Conservation (phyloP, 2,113 vertebrate genomes). For the Megaceryle maxima region DNA sequence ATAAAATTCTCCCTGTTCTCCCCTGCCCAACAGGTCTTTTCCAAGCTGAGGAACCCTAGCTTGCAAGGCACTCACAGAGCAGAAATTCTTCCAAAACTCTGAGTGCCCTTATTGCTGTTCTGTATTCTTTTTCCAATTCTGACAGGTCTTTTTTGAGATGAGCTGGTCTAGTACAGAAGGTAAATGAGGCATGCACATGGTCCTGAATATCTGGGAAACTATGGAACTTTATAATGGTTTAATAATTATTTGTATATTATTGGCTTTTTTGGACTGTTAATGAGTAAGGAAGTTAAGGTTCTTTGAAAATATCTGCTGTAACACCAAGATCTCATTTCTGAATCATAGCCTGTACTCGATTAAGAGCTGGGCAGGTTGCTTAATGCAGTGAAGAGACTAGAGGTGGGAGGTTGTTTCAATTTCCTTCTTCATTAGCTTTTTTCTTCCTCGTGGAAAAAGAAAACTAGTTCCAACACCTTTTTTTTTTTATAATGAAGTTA, state of each 20-base stretch:
- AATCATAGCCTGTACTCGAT: too few relatives aligned
- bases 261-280: not conserved
- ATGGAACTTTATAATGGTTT: not conserved
- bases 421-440: too few relatives aligned
- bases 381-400: too few relatives aligned
- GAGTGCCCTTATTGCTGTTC: not conserved
- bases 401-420: too few relatives aligned
- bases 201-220: not conserved
- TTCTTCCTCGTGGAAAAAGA: too few relatives aligned
- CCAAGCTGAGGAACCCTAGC: not conserved
- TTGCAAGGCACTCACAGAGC: not conserved
- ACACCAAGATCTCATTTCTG: too few relatives aligned
- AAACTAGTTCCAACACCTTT: too few relatives aligned
- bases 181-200: not conserved
- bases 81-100: not conserved
- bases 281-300: too few relatives aligned
- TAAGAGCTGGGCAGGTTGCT: too few relatives aligned
- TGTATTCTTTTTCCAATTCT: not conserved
- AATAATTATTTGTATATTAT: not conserved
- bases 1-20: not conserved
- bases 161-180: not conserved
- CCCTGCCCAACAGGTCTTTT: not conserved
- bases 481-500: too few relatives aligned
- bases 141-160: not conserved
- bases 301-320: too few relatives aligned